Evolutionary conservation across 2,113 vertebrate genomes (phyloP), one percentile per base, ranked within the genome.

Genomic region (Galbula dea): DNA sequence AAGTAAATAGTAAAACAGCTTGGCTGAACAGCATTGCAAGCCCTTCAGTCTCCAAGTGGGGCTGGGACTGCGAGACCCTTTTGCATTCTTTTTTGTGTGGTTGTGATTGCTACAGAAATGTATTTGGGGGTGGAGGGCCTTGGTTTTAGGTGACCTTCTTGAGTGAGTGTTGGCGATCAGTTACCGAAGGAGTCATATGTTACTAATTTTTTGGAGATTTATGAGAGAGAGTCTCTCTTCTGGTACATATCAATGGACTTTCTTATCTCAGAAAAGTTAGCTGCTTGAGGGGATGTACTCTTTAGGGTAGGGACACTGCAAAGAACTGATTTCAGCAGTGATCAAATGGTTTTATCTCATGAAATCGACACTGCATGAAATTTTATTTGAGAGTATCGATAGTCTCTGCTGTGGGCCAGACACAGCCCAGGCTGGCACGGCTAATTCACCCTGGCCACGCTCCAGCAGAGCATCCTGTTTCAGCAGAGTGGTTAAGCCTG

Each of bases 401-500:
- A 66, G 34, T 87, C 59, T 72, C 32, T 74, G 54, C 78, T 77
- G 71, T 9, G 2, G 86, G 71, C 82, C 89, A 94, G 91, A 76
- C 89, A 84, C 91, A 89, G 84, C 71, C 67, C 46, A 74, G 67
- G 91, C 91, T 96, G 93, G 94, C 91, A 94, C 0, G 0, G 75
- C 66, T 80, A 76, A 83, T 94, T 91, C 91, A 15, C 67, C 67
- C 67, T 94, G 94, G 94, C 91, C 39, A 15, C 5, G 1, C 16
- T 89, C 91, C 96, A 95, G 84, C 59, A 71, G 75, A 92, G 89
- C 89, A 91, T 95, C 93, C 93, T 87, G 78, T 95, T 96, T 92
- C 74, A 66, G 9, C 71, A 24, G 39, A 63, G 59, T 36, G 41
- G 24, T 76, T 90, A 73, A 75, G 45, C 3, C 1, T 41, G 59